Percentiles rank a stretch among this genome's conserved stretches.
These are phyloP conservation scores for Atrichornis clamosus DNA, from an alignment of 2,113 vertebrate genomes.

Conservation along the genomic window DNA sequence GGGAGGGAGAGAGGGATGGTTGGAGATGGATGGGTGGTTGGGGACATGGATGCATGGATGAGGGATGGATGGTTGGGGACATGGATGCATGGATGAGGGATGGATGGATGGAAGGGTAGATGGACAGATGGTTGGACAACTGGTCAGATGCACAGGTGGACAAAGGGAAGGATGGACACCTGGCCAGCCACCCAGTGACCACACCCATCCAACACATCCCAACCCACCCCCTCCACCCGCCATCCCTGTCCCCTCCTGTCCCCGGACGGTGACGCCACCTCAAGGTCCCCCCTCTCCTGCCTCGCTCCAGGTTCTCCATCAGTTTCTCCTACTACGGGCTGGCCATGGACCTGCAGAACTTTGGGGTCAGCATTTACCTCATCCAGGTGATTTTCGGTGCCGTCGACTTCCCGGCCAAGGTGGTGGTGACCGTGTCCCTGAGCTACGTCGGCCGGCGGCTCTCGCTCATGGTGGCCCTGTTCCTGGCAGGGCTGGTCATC, in stretches of 20 bases:
- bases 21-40: too few relatives aligned
- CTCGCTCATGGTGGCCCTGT: slow-evolving; percentile 74
- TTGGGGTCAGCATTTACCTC: slow-evolving; percentile 88
- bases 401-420: slow-evolving; percentile 87
- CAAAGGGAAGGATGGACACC: too few relatives aligned
- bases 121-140: not conserved
- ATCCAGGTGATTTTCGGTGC: slow-evolving; percentile 89
- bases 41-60: too few relatives aligned
- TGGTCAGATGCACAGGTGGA: not conserved
- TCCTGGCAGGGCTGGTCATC: slow-evolving; percentile 68
- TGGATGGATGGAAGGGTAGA: too few relatives aligned
- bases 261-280: not conserved
- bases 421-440: slow-evolving; percentile 76
- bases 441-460: slow-evolving; percentile 81
- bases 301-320: slow-evolving; percentile 76
- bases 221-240: too few relatives aligned
- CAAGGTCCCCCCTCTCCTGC: not conserved
- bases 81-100: not conserved
- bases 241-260: fast-evolving
- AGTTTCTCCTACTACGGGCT: slow-evolving; percentile 92
- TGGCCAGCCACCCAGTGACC: not conserved
- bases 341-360: slow-evolving; percentile 92
- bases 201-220: fast-evolving
- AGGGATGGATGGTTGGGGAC: not conserved
- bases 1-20: not conserved